Evolutionary conservation across 2,888 invertebrate species (phyloP), one percentile per base, ranked within the genome.

Genomic region (Rhorus exstirpatorius): DNA sequence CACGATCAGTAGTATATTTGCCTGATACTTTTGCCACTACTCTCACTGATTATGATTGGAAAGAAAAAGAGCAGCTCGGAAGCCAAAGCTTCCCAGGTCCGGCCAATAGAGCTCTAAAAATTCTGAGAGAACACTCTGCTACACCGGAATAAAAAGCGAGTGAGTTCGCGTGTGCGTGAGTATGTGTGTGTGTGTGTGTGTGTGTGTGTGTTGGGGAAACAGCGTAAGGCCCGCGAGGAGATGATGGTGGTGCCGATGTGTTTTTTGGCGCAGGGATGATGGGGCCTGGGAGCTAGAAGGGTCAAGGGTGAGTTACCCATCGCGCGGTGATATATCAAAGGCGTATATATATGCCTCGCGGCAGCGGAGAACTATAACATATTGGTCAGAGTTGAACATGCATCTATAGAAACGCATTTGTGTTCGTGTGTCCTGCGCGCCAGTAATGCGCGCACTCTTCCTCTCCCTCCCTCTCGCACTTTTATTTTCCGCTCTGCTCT

Each of bases 271-370:
- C 41, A 60, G 65, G 44, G 79, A 38, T 60, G 60, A 71, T 74
- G 67, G 38, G 60, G 17, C 46, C 26, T 14, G 44, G 1, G 10
- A 26, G 53, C 41, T 41, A 58, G 70, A 61, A 67, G 67, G 58
- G 58, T 19, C 21, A 17, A 68, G 53, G 61, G 60, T 31, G 70
- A 26, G 58, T 46, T 51, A 38, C 14, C 65, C 65, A 63, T 70
- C 63, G 63, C 81, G 77, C 83, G 87, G 88, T 86, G 87, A 90
- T 90, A 89, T 89, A 89, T 90, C 90, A 89, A 88, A 89, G 86
- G 83, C 68, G 78, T 63, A 24, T 46, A 46, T 46, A 14, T 61
- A 77, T 81, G 72, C 67, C 72, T 68, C 61, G 72, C 38, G 72
- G 81, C 78, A 38, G 78, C 31, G 60, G 38, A 35, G 87, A 84